Percentiles rank a stretch among this genome's conserved stretches.
These are phyloP conservation scores for Platerodrilus igneus DNA, from an alignment of 2,888 invertebrate genomes.

Conservation along the genomic window DNA sequence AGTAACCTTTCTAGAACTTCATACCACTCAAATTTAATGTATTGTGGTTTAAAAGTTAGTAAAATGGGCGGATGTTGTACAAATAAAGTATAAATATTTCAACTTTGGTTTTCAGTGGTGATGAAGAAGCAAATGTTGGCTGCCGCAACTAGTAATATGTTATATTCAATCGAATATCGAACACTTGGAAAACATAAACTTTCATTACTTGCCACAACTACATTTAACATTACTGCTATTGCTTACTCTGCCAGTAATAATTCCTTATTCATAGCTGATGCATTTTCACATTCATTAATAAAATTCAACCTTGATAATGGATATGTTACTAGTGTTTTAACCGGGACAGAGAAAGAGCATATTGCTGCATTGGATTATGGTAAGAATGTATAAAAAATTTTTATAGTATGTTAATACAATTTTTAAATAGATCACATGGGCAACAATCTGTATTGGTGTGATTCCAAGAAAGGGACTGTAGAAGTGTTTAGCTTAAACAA, in stretches of 20 bases:
- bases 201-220: slow-evolving; percentile 37
- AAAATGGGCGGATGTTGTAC: no score
- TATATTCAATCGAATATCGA: slow-evolving; percentile 62
- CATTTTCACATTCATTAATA: slow-evolving; percentile 46
- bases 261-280: slow-evolving; percentile 52
- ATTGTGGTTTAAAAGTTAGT: no score
- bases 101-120: slow-evolving; percentile 37
- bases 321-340: slow-evolving; percentile 6
- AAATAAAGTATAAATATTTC: no score
- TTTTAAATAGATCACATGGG: slow-evolving; percentile 68
- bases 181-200: slow-evolving; percentile 62
- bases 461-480: slow-evolving; percentile 57
- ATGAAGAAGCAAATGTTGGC: slow-evolving; percentile 52
- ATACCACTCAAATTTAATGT: no score
- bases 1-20: no score
- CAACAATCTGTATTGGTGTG: slow-evolving; percentile 70
- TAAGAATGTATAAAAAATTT: no score
- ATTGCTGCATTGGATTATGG: slow-evolving; percentile 58
- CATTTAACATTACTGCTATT: slow-evolving; percentile 59
- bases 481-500: slow-evolving; percentile 62
- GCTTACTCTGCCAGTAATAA: slow-evolving; percentile 60
- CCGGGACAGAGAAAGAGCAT: neutral
- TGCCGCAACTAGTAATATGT: slow-evolving; percentile 54
- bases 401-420: no score
- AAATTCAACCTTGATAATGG: slow-evolving; percentile 43